phyloP scores from a whole-genome alignment of 2,888 invertebrate species.

The Dioctria rufipes region DNA sequence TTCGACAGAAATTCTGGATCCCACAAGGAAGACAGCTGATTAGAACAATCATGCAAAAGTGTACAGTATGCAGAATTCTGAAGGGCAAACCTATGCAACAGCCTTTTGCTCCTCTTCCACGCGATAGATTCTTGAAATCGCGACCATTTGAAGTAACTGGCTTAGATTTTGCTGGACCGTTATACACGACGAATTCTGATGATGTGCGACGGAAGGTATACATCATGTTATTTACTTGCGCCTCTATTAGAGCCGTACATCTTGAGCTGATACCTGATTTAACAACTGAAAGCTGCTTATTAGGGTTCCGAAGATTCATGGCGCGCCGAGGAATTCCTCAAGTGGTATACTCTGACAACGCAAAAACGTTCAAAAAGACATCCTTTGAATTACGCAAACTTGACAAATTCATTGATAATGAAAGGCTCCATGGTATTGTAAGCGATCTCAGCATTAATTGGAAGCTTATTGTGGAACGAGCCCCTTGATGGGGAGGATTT shows the following conservation, averaged over 20 bases:
- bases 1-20: background rate
- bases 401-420: background rate
- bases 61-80: no score
- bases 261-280: background rate
- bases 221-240: background rate
- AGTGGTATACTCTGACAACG: no score
- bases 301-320: background rate
- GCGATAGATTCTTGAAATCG: no score
- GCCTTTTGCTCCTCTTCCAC: no score
- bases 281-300: background rate
- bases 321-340: no score
- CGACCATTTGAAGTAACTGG: background rate
- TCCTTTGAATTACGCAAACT: no score
- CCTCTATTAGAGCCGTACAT: background rate
- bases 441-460: background rate
- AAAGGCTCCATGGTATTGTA: background rate
- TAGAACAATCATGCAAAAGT: no score
- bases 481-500: no score
- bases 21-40: no score
- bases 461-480: no score
- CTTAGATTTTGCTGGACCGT: background rate
- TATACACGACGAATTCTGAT: background rate
- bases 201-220: background rate
- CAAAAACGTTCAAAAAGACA: no score
- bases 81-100: no score